Conservation (phyloP, 2,797 vertebrate species). For the Cuniculus paca region DNA sequence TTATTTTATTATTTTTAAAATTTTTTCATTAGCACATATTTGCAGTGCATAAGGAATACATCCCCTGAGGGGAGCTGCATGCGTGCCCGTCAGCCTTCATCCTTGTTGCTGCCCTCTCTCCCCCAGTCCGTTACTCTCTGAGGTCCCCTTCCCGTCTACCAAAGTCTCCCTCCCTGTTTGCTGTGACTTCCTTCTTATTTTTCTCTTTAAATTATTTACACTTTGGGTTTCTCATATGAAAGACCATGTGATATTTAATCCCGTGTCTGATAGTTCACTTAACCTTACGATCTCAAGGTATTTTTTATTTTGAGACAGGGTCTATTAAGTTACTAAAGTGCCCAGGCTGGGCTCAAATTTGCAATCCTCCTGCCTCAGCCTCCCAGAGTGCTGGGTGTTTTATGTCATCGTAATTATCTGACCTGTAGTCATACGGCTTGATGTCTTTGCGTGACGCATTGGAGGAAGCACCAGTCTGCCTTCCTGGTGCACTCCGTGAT, state of each 20-base stretch:
- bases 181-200: neutral
- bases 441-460: neutral
- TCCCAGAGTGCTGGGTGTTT: neutral
- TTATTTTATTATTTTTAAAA: neutral
- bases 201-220: neutral
- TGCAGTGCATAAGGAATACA: neutral
- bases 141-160: neutral
- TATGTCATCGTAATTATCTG: neutral
- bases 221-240: neutral
- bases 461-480: neutral
- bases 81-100: neutral
- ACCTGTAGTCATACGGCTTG: neutral
- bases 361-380: neutral
- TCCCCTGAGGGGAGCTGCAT: neutral
- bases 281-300: neutral
- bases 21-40: neutral
- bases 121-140: accelerated
- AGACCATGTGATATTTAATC: neutral
- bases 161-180: neutral
- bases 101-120: neutral
- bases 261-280: neutral
- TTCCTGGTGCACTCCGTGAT: neutral
- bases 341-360: neutral
- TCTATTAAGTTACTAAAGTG: neutral
- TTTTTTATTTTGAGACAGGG: neutral